Base-by-base conservation (phyloP, 2,888 invertebrate species). In the Hololepta plana region DNA sequence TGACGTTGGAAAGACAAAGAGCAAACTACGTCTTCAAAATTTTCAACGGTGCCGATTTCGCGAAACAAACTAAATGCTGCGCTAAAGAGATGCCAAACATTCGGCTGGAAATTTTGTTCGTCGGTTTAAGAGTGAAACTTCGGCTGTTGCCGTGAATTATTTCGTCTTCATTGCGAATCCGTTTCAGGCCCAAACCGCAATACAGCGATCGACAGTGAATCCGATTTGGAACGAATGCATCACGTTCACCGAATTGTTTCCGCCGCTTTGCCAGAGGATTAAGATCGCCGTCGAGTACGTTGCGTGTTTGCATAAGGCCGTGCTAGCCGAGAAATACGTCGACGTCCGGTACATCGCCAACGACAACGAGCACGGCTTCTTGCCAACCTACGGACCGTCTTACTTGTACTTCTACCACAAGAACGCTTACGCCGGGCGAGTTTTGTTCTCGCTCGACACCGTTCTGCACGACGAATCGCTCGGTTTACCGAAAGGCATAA, bases 301-400 rank as follows among this genome's bases (percentile, higher is more conserved):
- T n/a, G 44, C 47, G 12, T 57, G 57, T 16, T 26, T 31, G n/a
- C 23, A 38, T 2, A 38, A 34, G 35, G 52, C 54, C n/a, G 48
- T 62, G 23, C 54, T 66, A 12, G 64, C 67, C 3, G 57, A 57
- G 2, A 60, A 64, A 36, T 61, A 62, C 38, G 45, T 74, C 11
- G 64, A 67, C 40, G 47, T 72, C 15, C 55, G 56, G 20, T 55
- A 45, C 25, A 65, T 73, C 27, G 68, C 70, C 3, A 63, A 65
- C 43, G 67, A 67, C 24, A 65, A 64, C 12, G 65, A 67, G 35
- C 57, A 63, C 44, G 71, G 75, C 64, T 47, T 82, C 70, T 42
- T 79, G 13, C 87, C 87, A 0, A 74, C 76, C 0, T 76, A 80
- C 49, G 88, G 88, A 0, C 88, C 88, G 1, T 69, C 75, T 1